A percentile compares a stretch with the other conserved stretches of the same genome.
Evolutionary conservation across 64 coral and sea anemone genomes (phyloP).

Genomic region (Montipora efflorescens): DNA sequence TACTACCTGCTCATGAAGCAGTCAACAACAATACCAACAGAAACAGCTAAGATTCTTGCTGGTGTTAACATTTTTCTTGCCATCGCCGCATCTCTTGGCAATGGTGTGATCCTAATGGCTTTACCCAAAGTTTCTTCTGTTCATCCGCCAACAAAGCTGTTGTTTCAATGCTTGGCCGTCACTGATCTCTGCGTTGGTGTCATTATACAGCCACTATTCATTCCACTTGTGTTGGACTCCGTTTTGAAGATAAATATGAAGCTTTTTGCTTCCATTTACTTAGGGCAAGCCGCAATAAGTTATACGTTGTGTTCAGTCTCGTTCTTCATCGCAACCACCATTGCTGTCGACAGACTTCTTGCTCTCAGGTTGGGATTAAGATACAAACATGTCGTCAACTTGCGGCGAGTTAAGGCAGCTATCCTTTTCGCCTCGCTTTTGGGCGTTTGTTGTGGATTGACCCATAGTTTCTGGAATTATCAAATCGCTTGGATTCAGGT

Average conservation of each 20-base stretch:
- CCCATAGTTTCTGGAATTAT: background rate
- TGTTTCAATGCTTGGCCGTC: conserved; percentile 7
- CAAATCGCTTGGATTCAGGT: background rate
- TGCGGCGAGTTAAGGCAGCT: background rate
- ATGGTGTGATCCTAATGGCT: conserved; percentile 8
- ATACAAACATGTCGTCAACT: background rate
- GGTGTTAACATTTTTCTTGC: background rate
- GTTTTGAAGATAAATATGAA: too few species aligned
- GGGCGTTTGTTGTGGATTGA: background rate
- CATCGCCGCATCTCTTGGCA: background rate
- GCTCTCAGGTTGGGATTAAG: background rate
- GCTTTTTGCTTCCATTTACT: background rate
- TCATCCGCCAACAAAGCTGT: conserved; percentile 12
- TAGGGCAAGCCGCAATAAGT: background rate
- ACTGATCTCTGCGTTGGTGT: conserved; percentile 11
- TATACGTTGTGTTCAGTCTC: background rate
- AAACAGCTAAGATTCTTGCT: background rate
- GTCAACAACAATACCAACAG: background rate
- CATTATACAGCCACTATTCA: background rate
- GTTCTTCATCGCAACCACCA: background rate
- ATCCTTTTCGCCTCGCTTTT: background rate
- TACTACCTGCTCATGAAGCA: background rate
- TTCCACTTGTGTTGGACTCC: background rate
- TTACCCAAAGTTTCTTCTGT: background rate
- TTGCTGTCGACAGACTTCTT: background rate